Conservation (phyloP, 2,113 vertebrate species). For the Phylloscopus trochiloides region DNA sequence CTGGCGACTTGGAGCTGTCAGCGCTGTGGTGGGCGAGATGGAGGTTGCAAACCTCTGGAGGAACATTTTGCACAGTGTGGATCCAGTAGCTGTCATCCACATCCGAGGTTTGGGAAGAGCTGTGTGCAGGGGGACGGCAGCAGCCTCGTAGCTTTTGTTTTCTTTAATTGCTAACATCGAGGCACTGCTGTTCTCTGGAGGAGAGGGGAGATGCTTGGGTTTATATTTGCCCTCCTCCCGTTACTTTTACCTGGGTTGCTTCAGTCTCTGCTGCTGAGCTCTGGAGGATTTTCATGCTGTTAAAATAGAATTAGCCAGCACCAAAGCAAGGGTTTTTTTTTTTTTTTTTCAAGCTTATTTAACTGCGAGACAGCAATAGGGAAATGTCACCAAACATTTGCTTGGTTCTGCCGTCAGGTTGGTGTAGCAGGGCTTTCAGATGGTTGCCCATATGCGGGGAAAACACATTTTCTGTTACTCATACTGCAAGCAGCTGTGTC, state of each 20-base stretch:
- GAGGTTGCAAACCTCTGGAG: background rate
- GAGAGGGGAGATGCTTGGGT: background rate
- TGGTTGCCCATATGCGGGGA: background rate
- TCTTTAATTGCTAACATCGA: slow-evolving; percentile 3
- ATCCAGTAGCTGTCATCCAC: slow-evolving; percentile 16
- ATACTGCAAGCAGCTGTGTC: background rate
- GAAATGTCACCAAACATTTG: slow-evolving; percentile 28
- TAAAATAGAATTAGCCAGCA: background rate
- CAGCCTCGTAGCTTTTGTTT: slow-evolving; percentile 10
- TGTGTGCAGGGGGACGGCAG: background rate
- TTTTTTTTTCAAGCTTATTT: background rate
- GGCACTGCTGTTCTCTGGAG: background rate
- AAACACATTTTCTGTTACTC: background rate
- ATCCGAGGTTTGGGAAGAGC: background rate
- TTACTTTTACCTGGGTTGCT: background rate
- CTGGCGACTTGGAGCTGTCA: background rate
- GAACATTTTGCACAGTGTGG: background rate
- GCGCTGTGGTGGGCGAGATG: fast-evolving
- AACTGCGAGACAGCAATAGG: background rate
- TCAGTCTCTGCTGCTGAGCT: background rate
- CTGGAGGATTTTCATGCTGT: background rate
- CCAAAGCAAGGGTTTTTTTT: background rate
- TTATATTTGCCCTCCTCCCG: background rate
- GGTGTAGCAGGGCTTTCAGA: slow-evolving; percentile 13
- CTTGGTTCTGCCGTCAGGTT: background rate